Conservation (phyloP, 92 coral and sea anemone species). For the Phenganax subtilis region DNA sequence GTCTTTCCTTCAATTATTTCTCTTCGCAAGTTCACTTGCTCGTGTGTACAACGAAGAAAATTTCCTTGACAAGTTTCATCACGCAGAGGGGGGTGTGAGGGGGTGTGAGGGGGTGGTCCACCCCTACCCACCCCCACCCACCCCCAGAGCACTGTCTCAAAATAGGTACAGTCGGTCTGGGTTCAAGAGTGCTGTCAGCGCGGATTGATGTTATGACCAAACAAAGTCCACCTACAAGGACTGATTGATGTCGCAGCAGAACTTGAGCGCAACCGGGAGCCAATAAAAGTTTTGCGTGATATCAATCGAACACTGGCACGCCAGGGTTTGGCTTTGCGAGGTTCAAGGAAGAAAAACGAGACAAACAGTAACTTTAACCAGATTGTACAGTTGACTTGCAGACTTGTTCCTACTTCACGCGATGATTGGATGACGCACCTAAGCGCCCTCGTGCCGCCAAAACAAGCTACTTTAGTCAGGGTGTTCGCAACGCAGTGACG, state of each 20-base stretch:
- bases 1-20: no score
- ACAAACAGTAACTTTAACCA: not conserved
- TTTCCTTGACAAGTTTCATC: no score
- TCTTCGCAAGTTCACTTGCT: no score
- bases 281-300: not conserved
- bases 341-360: not conserved
- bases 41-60: no score
- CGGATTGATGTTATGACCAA: not conserved
- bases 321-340: not conserved
- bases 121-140: no score
- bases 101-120: no score
- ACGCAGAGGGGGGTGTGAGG: no score
- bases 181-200: no score
- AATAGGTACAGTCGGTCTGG: no score
- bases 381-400: not conserved
- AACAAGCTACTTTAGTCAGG: not conserved
- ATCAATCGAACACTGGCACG: not conserved
- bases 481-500: not conserved
- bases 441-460: slow-evolving; percentile 5
- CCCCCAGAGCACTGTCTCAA: no score
- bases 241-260: not conserved
- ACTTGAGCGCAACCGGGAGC: not conserved
- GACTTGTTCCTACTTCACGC: slow-evolving; percentile 2
- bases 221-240: not conserved
- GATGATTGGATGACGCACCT: not conserved